Percentiles rank a stretch among this genome's conserved stretches.
Conservation (phyloP, 2,797 vertebrate genomes). For the Pangasius krempfi region DNA sequence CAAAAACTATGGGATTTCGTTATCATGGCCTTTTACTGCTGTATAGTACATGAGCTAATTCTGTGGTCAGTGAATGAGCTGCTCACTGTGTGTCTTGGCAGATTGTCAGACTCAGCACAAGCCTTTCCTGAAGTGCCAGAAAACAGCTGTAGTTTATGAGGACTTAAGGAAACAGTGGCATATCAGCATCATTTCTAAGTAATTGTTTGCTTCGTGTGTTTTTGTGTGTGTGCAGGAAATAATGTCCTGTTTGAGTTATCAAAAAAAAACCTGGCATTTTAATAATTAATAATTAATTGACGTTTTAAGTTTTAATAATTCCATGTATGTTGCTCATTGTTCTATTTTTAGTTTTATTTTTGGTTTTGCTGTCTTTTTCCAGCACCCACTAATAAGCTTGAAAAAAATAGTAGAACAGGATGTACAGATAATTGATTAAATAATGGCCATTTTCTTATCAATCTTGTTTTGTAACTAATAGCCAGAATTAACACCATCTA, state of each 20-base stretch:
- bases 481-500: neutral
- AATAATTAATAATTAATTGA: no score
- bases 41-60: neutral
- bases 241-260: neutral
- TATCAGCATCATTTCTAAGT: neutral
- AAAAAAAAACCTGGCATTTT: no score
- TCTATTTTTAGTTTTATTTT: neutral
- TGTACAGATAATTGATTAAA: neutral
- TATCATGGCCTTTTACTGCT: neutral
- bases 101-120: neutral
- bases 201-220: neutral
- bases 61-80: neutral
- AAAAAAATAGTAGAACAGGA: neutral
- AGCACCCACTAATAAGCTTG: neutral
- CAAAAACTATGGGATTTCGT: neutral
- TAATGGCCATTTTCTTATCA: neutral
- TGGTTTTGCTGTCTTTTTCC: neutral
- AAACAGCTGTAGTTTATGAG: neutral
- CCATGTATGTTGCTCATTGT: neutral
- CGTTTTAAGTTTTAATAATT: neutral
- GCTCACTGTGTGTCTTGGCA: constrained; percentile 9
- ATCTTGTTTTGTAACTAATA: neutral
- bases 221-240: neutral
- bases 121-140: neutral
- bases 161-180: neutral